Percentiles rank a stretch among this genome's conserved stretches.
Conservation (phyloP, 2,888 invertebrate species). For the Polydrusus cervinus region DNA sequence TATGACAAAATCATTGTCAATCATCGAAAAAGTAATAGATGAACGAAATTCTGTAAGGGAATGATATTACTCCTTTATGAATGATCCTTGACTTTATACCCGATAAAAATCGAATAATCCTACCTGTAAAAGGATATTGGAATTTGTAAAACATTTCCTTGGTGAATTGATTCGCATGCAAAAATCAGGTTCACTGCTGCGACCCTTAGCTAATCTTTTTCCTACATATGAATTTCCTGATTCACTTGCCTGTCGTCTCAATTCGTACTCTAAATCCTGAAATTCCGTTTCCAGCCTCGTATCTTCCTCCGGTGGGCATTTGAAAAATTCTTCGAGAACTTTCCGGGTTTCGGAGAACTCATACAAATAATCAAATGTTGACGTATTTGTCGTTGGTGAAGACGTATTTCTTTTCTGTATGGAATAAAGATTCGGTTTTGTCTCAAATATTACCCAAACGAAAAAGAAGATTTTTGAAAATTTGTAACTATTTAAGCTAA, state of each 20-base stretch:
- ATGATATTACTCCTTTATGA: conserved; percentile 14
- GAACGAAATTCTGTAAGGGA: not conserved
- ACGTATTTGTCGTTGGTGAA: conserved; percentile 68
- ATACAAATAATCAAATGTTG: conserved; percentile 91
- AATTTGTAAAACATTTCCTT: conserved; percentile 75
- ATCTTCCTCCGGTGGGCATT: conserved; percentile 80
- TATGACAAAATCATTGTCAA: no score
- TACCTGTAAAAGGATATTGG: conserved; percentile 76
- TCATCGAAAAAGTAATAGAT: no score
- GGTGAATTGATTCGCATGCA: conserved; percentile 74
- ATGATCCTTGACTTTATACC: conserved; percentile 21
- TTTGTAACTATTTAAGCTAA: not conserved
- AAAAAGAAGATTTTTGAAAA: not conserved
- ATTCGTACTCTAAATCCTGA: conserved; percentile 85
- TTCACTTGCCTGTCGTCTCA: conserved; percentile 78
- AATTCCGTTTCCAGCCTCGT: conserved; percentile 74
- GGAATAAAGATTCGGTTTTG: conserved; percentile 31
- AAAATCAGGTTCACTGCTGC: conserved; percentile 69
- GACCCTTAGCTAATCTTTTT: conserved; percentile 80
- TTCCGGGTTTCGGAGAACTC: conserved; percentile 95
- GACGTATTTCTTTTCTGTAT: conserved; percentile 56
- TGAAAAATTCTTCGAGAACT: conserved; percentile 93
- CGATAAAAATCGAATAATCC: conserved; percentile 49
- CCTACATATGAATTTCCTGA: conserved; percentile 86
- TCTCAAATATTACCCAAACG: not conserved